These are phyloP conservation scores for Anhinga rufa DNA, from an alignment of 2,113 vertebrate species.

Conservation along the genomic window DNA sequence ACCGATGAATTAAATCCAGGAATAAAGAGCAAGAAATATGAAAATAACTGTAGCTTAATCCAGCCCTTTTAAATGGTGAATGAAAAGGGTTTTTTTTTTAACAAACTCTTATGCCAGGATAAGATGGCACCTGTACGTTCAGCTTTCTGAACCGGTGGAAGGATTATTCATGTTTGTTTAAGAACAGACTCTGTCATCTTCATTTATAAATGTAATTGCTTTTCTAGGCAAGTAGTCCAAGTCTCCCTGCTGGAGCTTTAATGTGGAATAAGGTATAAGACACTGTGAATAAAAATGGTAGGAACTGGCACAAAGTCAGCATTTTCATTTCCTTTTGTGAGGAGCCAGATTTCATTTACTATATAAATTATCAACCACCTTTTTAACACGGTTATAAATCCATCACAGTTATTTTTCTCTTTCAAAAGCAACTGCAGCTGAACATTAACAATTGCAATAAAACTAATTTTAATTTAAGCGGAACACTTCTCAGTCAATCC, in stretches of 20 bases:
- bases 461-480: neutral
- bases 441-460: neutral
- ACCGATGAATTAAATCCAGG: conserved; percentile 19
- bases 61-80: neutral
- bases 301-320: neutral
- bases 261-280: neutral
- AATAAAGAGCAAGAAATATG: conserved; percentile 7
- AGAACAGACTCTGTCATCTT: conserved; percentile 3
- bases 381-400: neutral
- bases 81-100: neutral
- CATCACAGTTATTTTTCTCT: neutral
- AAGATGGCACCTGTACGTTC: neutral
- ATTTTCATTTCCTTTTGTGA: conserved; percentile 15
- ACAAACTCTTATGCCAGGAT: neutral
- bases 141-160: neutral
- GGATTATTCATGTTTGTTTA: conserved; percentile 33
- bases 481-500: neutral
- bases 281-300: conserved; percentile 7
- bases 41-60: conserved; percentile 33
- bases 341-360: neutral
- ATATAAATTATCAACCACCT: neutral
- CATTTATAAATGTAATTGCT: conserved; percentile 19
- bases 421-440: neutral
- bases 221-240: neutral
- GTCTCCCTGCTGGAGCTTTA: neutral